These are phyloP conservation scores for Dysdera silvatica DNA, from an alignment of 1,140 invertebrate genomes.

Conservation along the genomic window DNA sequence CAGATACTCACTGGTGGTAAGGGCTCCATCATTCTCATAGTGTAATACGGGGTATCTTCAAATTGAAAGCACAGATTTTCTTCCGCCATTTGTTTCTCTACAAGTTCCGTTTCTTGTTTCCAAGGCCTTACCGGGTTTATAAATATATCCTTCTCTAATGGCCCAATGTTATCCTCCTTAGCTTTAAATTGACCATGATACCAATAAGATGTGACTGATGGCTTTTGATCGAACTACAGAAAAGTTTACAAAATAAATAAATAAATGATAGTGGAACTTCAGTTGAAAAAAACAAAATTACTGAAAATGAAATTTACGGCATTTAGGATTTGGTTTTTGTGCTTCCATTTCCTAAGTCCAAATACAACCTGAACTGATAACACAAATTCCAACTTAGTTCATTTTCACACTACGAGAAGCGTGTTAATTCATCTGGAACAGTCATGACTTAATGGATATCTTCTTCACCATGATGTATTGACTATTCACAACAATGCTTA, in stretches of 20 bases:
- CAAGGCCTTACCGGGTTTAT: not conserved
- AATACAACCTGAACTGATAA: no score
- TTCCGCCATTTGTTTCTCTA: conserved; percentile 1
- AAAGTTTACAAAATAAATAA: not conserved
- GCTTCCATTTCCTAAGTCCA: no score
- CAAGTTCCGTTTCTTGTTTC: not conserved
- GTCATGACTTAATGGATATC: no score
- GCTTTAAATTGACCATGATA: conserved; percentile 17
- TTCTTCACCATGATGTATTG: no score
- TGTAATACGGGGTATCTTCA: conserved; percentile 5
- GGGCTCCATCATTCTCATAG: conserved; percentile 23
- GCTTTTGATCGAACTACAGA: conserved; percentile 10
- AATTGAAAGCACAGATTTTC: conserved; percentile 20
- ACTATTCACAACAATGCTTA: no score
- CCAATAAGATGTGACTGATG: conserved; percentile 17
- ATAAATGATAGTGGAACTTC: not conserved
- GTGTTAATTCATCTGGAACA: no score
- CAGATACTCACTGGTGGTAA: conserved; percentile 22
- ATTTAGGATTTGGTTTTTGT: no score
- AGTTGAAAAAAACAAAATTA: not conserved
- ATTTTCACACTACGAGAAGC: no score
- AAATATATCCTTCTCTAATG: not conserved
- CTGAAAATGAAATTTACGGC: no score
- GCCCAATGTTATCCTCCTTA: not conserved
- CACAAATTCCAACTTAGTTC: no score